Evolutionary conservation across 2,797 vertebrate species (phyloP), one percentile per base, ranked within the genome.

Genomic region (Tragelaphus oryx): DNA sequence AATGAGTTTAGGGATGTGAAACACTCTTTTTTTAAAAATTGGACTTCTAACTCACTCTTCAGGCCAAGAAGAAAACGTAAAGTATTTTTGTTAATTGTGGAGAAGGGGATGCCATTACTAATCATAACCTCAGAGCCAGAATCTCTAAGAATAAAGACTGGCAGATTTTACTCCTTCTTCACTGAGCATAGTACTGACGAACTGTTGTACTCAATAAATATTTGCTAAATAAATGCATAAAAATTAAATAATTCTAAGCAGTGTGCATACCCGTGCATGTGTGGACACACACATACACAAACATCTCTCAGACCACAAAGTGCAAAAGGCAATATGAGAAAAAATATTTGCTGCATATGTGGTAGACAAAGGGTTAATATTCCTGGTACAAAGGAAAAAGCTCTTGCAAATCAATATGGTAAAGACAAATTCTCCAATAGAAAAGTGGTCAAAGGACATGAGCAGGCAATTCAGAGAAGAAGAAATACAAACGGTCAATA

Each of bases 301-400:
- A 30, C 3, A 26, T 33, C 41, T 57, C n/a, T 65, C 46, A 75
- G 33, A 26, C 37, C 5, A 3, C 54, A 54, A 68, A 81, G 46
- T 24, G 28, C 26, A 71, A 57, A 90, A 85, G 30, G 50, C 28
- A 26, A 28, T 33, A 5, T 14, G 41, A 54, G 55, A 50, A 30
- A 52, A 57, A 82, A 55, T 52, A 16, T 6, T 22, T 22, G 59
- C n/a, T 28, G 14, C 24, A 5, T n/a, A 1, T 16, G 16, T 24
- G 76, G 30, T 54, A 44, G 17, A 37, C 52, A 83, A 86, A 80
- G 94, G 86, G 97, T 97, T 96, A 93, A 93, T 78, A 57, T 44
- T 74, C 88, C 82, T 9, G 30, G 71, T 18, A 65, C 17, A n/a
- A 71, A 95, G 46, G 5, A 41, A 65, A 76, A 86, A 62, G 86